A percentile compares a stretch with the other conserved stretches of the same genome.
These are phyloP conservation scores for Caenorhabditis parvicauda DNA, from an alignment of 2,888 invertebrate species.

Conservation along the genomic window DNA sequence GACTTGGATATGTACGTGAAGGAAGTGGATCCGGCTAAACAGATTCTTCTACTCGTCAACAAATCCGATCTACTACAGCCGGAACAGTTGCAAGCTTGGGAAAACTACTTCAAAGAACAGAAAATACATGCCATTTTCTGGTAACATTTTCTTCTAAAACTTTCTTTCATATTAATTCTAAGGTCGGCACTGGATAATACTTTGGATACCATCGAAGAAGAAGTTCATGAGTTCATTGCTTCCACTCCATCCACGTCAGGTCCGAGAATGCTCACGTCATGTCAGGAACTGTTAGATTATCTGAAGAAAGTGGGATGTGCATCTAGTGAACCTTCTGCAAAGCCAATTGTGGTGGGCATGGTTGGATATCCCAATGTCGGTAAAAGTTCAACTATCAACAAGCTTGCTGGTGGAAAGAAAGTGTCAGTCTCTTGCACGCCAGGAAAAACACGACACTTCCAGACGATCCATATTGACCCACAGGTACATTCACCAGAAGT, in stretches of 20 bases:
- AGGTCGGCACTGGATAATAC: constrained; percentile 37
- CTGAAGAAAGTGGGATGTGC: constrained; percentile 71
- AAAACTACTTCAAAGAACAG: constrained; percentile 65
- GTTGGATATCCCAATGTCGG: constrained; percentile 99
- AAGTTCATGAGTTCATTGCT: constrained; percentile 5
- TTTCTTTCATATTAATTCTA: constrained; percentile 1
- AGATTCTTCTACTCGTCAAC: constrained; percentile 83
- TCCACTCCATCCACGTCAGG: constrained; percentile 20
- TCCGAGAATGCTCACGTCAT: constrained; percentile 66
- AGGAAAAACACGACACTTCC: constrained; percentile 95
- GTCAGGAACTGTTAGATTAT: constrained; percentile 74
- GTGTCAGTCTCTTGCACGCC: constrained; percentile 89
- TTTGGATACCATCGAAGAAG: constrained; percentile 13
- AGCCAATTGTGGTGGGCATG: constrained; percentile 60
- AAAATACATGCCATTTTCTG: constrained; percentile 81
- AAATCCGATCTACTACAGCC: constrained; percentile 88
- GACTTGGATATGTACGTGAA: constrained; percentile 85
- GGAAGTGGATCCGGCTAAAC: constrained; percentile 74
- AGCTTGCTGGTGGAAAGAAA: constrained; percentile 77
- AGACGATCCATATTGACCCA: constrained; percentile 63
- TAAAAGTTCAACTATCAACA: constrained; percentile 98
- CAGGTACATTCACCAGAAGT: constrained; percentile 59
- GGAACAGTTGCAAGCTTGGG: constrained; percentile 71
- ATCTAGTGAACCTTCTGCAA: constrained; percentile 21
- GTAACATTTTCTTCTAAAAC: constrained; percentile 70